These are phyloP conservation scores for Staurois parvus DNA, from an alignment of 2,797 vertebrate genomes.

Conservation along the genomic window DNA sequence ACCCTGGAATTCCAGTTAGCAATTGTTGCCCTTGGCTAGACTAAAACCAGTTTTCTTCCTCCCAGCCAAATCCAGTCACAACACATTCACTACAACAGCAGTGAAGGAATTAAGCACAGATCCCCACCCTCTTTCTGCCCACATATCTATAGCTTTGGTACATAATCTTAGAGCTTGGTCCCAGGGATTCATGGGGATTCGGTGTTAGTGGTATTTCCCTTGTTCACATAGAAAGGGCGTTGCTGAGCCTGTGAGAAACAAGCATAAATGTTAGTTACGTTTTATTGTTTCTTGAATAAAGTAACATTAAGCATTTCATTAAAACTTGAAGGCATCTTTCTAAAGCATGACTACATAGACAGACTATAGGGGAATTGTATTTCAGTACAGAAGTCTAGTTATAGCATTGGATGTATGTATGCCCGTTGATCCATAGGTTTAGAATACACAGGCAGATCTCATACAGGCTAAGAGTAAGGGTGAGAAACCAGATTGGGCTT, in stretches of 20 bases:
- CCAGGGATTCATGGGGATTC: constrained; percentile 76
- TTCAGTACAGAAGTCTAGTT: too few species aligned
- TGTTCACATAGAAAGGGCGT: constrained; percentile 82
- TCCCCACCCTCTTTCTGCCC: constrained; percentile 2
- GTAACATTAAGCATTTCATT: neutral
- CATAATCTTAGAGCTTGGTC: neutral
- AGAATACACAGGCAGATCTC: too few species aligned
- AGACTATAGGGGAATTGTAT: neutral
- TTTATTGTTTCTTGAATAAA: constrained; percentile 14
- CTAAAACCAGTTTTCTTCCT: constrained; percentile 44
- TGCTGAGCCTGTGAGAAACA: constrained; percentile 77
- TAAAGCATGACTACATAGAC: neutral
- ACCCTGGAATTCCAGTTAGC: constrained; percentile 23
- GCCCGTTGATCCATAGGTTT: too few species aligned
- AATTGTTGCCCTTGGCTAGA: constrained; percentile 16
- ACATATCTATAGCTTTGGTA: constrained; percentile 22
- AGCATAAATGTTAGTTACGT: constrained; percentile 35
- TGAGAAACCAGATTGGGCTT: too few species aligned
- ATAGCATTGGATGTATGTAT: too few species aligned
- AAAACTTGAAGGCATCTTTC: neutral
- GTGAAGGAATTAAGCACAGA: constrained; percentile 7
- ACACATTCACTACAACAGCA: constrained; percentile 31
- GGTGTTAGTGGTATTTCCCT: constrained; percentile 76
- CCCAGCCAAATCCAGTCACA: constrained; percentile 23
- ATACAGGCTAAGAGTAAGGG: too few species aligned